These are phyloP conservation scores for Pyrocephalus nanus DNA, from an alignment of 2,797 vertebrate genomes.

Conservation along the genomic window DNA sequence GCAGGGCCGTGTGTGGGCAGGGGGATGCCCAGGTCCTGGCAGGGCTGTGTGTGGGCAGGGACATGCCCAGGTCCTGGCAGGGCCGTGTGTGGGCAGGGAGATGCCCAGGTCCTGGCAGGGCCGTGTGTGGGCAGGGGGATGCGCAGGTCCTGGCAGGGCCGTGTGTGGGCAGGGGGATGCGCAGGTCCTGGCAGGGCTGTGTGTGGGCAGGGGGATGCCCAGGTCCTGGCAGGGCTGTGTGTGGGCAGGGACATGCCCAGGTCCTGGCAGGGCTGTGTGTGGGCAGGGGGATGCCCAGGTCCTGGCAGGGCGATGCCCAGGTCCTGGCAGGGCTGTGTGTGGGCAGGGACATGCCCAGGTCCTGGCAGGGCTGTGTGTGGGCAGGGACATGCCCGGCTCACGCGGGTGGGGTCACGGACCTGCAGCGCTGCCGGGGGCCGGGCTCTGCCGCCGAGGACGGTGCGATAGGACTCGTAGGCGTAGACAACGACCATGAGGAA, in stretches of 20 bases:
- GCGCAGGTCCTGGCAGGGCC: no score
- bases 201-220: not conserved
- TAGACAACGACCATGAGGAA: constrained; percentile 82
- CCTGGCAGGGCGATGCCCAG: no score
- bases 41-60: no score
- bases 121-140: no score
- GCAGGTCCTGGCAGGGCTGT: not conserved
- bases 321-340: not conserved
- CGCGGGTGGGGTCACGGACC: constrained; percentile 45
- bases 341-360: not conserved
- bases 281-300: no score
- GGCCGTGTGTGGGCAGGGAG: no score
- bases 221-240: not conserved
- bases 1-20: not conserved
- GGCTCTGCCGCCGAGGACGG: constrained; percentile 75
- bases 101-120: not conserved
- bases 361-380: not conserved
- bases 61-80: not conserved
- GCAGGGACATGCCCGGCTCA: not conserved
- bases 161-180: no score
- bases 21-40: not conserved
- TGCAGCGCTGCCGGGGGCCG: constrained; percentile 52
- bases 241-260: accelerated
- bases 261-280: not conserved
- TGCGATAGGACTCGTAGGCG: constrained; percentile 77